These are phyloP conservation scores for Ephydatia muelleri DNA, from an alignment of 37 sponge, comb jelly and placozoan species.

Conservation along the genomic window DNA sequence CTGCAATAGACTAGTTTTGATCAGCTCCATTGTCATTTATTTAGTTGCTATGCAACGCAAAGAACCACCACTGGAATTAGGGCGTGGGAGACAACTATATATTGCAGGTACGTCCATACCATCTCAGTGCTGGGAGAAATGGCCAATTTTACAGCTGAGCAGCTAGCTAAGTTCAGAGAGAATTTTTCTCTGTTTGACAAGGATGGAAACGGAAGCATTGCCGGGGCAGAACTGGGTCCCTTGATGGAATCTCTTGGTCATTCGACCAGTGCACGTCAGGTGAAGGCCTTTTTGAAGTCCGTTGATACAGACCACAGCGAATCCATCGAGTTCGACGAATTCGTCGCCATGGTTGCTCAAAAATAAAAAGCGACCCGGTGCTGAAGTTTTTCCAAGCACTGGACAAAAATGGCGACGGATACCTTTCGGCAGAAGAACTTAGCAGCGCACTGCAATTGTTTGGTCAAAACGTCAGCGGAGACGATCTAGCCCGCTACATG, in stretches of 20 bases:
- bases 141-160: too few species aligned
- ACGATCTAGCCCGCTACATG: neutral
- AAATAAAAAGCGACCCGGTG: neutral
- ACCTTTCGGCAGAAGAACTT: neutral
- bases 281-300: neutral
- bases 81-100: too few species aligned
- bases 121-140: too few species aligned
- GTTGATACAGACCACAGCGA: neutral
- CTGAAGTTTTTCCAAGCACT: neutral
- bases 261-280: neutral
- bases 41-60: too few species aligned
- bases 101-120: too few species aligned
- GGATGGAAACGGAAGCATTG: neutral
- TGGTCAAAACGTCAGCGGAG: neutral
- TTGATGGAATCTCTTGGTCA: neutral
- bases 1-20: too few species aligned
- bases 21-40: too few species aligned
- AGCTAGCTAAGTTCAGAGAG: neutral
- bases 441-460: neutral
- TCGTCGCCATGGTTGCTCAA: neutral
- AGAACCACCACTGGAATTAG: too few species aligned
- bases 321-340: neutral
- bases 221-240: neutral
- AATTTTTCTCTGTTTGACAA: neutral
- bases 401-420: neutral